Evolutionary conservation across 2,797 vertebrate genomes (phyloP).

Genomic region (Silurus aristotelis): DNA sequence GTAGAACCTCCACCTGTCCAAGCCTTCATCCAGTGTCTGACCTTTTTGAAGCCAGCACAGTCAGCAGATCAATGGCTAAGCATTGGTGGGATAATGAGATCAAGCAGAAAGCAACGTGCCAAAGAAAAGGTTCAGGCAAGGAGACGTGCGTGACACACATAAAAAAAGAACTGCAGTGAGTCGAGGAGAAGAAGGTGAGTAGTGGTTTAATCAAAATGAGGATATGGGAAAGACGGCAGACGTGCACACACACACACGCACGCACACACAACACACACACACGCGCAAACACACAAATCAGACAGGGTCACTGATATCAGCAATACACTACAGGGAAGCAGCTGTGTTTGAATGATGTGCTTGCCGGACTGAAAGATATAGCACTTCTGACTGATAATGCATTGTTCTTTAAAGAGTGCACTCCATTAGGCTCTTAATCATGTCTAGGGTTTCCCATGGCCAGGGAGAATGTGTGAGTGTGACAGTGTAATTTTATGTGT

Average conservation of each 20-base stretch:
- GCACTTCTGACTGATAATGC: constrained; percentile 37
- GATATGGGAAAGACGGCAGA: neutral
- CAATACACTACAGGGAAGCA: constrained; percentile 4
- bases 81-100: constrained; percentile 49
- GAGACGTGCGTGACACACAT: constrained; percentile 26
- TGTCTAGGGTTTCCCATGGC: constrained; percentile 38
- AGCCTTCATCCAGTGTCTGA: constrained; percentile 36
- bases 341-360: constrained; percentile 18
- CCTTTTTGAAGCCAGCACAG: constrained; percentile 45
- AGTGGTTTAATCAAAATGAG: constrained; percentile 38
- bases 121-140: constrained; percentile 35
- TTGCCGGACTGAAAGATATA: constrained; percentile 30
- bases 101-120: constrained; percentile 41
- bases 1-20: constrained; percentile 4
- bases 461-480: constrained; percentile 1
- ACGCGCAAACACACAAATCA: neutral
- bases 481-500: constrained; percentile 22
- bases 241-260: neutral
- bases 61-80: constrained; percentile 51
- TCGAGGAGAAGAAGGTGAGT: constrained; percentile 28
- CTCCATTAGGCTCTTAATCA: constrained; percentile 51
- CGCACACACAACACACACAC: constrained; percentile 11
- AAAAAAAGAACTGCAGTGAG: constrained; percentile 30
- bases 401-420: constrained; percentile 48
- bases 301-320: constrained; percentile 18